Evolutionary conservation across 2,797 vertebrate genomes (phyloP).

Genomic region (Zenarchopterus dispar): DNA sequence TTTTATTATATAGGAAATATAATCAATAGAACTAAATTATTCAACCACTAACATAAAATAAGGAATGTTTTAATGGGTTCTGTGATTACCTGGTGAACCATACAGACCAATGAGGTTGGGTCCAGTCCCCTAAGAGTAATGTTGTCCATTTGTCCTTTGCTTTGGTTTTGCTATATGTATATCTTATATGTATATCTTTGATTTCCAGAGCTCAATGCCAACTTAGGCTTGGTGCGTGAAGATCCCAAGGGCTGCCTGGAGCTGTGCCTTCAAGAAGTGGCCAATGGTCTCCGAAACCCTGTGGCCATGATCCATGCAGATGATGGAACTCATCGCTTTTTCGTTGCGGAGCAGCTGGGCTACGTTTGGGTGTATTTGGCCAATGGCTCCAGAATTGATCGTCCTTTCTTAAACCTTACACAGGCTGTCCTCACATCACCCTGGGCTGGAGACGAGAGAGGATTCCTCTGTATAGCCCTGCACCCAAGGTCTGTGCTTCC

Average conservation of each 20-base stretch:
- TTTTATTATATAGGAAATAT: too few relatives aligned
- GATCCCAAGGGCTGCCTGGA: conserved; percentile 84
- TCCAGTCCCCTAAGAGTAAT: too few relatives aligned
- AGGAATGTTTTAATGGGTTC: too few relatives aligned
- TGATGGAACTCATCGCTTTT: conserved; percentile 87
- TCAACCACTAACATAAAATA: too few relatives aligned
- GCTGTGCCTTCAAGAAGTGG: conserved; percentile 85
- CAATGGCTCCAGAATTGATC: conserved; percentile 84
- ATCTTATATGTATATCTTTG: not conserved
- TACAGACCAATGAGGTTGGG: too few relatives aligned
- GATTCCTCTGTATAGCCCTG: conserved; percentile 86
- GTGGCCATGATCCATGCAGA: conserved; percentile 86
- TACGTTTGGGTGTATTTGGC: conserved; percentile 86
- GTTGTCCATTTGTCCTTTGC: not conserved
- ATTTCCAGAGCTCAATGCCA: conserved; percentile 77
- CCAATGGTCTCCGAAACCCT: conserved; percentile 85
- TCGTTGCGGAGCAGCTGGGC: conserved; percentile 87
- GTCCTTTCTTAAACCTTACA: conserved; percentile 87
- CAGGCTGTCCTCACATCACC: conserved; percentile 84
- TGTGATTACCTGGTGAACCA: too few relatives aligned
- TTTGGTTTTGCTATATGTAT: too few relatives aligned
- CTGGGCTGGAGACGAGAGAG: conserved; percentile 86
- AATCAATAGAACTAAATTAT: too few relatives aligned
- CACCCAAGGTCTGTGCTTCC: conserved; percentile 76
- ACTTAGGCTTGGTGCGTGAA: conserved; percentile 80